A percentile compares a stretch with the other conserved stretches of the same genome.
Evolutionary conservation across 2,113 vertebrate genomes (phyloP).

Genomic region (Leptodactylus fuscus): DNA sequence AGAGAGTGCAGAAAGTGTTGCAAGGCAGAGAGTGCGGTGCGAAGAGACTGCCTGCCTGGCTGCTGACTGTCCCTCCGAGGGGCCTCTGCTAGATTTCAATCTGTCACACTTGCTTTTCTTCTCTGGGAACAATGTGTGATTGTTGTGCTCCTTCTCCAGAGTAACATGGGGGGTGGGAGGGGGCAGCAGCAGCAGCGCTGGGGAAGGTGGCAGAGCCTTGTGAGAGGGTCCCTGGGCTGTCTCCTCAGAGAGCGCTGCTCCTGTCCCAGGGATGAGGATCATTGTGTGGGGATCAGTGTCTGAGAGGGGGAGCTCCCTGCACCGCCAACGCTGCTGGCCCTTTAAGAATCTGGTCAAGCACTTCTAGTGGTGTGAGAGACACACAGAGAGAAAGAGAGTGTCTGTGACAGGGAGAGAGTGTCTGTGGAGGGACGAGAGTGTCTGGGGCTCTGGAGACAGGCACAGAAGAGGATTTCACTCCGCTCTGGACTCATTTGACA

Average conservation of each 20-base stretch:
- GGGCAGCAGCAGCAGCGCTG: slow-evolving; percentile 65
- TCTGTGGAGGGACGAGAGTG: slow-evolving; percentile 65
- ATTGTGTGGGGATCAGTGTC: slow-evolving; percentile 27
- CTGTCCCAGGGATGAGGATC: slow-evolving; percentile 45
- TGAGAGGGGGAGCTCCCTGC: slow-evolving; percentile 63
- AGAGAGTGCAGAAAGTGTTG: slow-evolving; percentile 46
- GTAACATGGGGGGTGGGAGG: slow-evolving; percentile 61
- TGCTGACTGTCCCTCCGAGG: slow-evolving; percentile 87
- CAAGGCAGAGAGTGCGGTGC: slow-evolving; percentile 59
- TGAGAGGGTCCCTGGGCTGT: slow-evolving; percentile 60
- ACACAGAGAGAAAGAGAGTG: slow-evolving; percentile 63
- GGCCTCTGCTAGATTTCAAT: slow-evolving; percentile 76
- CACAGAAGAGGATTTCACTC: neutral
- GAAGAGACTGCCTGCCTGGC: slow-evolving; percentile 48
- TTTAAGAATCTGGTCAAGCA: slow-evolving; percentile 93
- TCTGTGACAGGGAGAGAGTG: slow-evolving; percentile 68
- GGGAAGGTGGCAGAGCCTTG: slow-evolving; percentile 43
- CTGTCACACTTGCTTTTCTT: slow-evolving; percentile 95
- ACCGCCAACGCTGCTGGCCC: slow-evolving; percentile 77
- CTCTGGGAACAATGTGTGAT: slow-evolving; percentile 91
- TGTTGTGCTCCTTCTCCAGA: slow-evolving; percentile 70
- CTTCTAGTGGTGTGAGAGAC: slow-evolving; percentile 69
- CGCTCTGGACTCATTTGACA: slow-evolving; percentile 90
- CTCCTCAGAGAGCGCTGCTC: slow-evolving; percentile 18
- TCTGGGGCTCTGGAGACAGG: slow-evolving; percentile 68